Percentiles rank a stretch among this genome's conserved stretches.
Conservation (phyloP, 2,797 vertebrate genomes). For the Pyrocephalus nanus region DNA sequence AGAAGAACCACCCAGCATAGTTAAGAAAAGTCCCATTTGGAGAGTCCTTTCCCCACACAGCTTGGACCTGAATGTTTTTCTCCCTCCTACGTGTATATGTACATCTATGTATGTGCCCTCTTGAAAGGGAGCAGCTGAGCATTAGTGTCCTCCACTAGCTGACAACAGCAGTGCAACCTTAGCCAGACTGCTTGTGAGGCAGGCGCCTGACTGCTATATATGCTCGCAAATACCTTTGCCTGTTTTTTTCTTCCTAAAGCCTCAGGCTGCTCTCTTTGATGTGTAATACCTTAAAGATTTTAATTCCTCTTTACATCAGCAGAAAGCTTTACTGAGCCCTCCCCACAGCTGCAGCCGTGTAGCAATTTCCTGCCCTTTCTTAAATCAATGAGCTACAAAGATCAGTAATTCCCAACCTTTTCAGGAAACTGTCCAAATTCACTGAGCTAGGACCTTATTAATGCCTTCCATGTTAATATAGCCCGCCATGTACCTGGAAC, state of each 20-base stretch:
- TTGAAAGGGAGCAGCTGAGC: conserved; percentile 2
- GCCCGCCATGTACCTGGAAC: conserved; percentile 56
- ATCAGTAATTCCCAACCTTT: conserved; percentile 59
- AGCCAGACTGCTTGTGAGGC: conserved; percentile 40
- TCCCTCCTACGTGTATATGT: not conserved
- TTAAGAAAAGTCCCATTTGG: not conserved
- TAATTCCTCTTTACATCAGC: conserved; percentile 68
- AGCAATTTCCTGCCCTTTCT: conserved; percentile 69
- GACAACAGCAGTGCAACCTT: conserved; percentile 24
- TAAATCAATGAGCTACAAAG: conserved; percentile 66
- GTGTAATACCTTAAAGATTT: conserved; percentile 69
- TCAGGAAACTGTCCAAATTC: conserved; percentile 54
- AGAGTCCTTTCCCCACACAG: not conserved
- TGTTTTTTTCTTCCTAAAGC: conserved; percentile 30
- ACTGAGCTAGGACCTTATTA: conserved; percentile 48
- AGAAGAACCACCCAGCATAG: not conserved
- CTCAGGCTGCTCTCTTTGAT: conserved; percentile 38
- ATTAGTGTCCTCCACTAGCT: not conserved
- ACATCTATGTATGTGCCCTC: not conserved
- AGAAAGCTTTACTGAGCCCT: conserved; percentile 54
- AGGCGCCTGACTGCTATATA: conserved; percentile 43
- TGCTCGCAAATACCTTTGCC: conserved; percentile 26
- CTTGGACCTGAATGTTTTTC: not conserved
- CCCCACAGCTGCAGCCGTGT: conserved; percentile 39
- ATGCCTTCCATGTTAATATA: conserved; percentile 35